These are phyloP conservation scores for Thunnus albacares DNA, from an alignment of 2,797 vertebrate species.

Conservation along the genomic window DNA sequence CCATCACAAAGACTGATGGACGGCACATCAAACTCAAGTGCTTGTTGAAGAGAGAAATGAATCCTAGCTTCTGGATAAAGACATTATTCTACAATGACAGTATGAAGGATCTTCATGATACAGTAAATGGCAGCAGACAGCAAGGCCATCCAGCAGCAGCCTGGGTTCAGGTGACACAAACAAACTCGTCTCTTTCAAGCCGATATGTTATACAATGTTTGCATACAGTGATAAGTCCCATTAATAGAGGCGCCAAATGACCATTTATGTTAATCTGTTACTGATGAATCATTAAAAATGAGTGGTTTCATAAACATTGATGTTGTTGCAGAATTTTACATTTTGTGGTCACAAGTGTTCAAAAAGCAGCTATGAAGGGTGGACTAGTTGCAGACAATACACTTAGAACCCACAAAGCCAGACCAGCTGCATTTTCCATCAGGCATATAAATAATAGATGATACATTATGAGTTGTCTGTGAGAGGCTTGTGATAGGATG, in stretches of 20 bases:
- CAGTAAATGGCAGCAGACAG: slow-evolving; percentile 57
- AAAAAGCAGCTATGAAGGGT: slow-evolving; percentile 37
- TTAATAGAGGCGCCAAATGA: slow-evolving; percentile 12
- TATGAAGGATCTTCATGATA: slow-evolving; percentile 53
- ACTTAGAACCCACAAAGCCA: slow-evolving; percentile 77
- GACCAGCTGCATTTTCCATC: slow-evolving; percentile 83
- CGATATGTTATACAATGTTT: background rate
- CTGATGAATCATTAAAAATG: slow-evolving; percentile 30
- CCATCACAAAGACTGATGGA: slow-evolving; percentile 65
- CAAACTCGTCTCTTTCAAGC: slow-evolving; percentile 33
- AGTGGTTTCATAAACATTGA: slow-evolving; percentile 30
- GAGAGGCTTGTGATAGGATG: slow-evolving; percentile 74
- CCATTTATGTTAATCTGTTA: slow-evolving; percentile 9
- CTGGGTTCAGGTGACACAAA: slow-evolving; percentile 50
- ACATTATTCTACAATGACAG: slow-evolving; percentile 67
- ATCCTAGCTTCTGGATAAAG: slow-evolving; percentile 53
- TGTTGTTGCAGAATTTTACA: slow-evolving; percentile 31
- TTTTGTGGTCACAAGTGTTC: slow-evolving; percentile 53
- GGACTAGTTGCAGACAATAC: slow-evolving; percentile 53
- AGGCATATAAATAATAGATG: slow-evolving; percentile 85
- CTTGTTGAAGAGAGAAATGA: slow-evolving; percentile 70
- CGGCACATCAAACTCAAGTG: slow-evolving; percentile 73
- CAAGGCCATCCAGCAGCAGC: slow-evolving; percentile 25
- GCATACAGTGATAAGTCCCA: background rate
- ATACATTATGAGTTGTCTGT: slow-evolving; percentile 82